Conservation (phyloP, 2,113 vertebrate genomes). For the Sminthopsis crassicaudata region DNA sequence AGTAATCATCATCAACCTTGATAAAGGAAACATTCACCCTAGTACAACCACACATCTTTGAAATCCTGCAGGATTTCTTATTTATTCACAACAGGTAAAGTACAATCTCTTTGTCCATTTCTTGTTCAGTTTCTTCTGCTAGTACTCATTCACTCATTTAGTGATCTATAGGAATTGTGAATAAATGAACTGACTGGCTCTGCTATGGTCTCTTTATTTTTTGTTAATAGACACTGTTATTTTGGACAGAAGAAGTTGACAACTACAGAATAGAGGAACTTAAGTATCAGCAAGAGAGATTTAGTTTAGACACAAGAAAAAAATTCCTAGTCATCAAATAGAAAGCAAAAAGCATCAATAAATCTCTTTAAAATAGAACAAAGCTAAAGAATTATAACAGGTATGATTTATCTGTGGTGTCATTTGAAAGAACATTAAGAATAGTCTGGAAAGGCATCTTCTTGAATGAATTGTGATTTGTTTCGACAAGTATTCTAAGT, state of each 20-base stretch:
- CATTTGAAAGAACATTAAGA: not conserved
- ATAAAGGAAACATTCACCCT: too few species aligned
- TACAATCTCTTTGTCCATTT: not conserved
- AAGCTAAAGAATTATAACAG: not conserved
- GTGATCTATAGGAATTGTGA: not conserved
- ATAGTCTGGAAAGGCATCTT: accelerated
- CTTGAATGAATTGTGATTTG: not conserved
- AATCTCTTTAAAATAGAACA: not conserved
- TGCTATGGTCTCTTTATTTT: not conserved
- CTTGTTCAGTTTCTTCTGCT: not conserved
- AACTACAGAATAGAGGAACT: not conserved
- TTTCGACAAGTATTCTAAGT: not conserved
- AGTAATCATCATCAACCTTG: too few species aligned
- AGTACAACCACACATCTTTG: not conserved
- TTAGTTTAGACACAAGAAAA: not conserved
- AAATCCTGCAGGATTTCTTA: not conserved
- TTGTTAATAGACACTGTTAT: not conserved
- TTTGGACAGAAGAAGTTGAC: not conserved
- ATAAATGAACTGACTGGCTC: not conserved
- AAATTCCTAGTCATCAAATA: not conserved
- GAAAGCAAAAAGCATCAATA: not conserved
- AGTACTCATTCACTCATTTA: not conserved
- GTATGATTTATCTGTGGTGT: not conserved
- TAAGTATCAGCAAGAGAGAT: not conserved
- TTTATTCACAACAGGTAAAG: not conserved